phyloP scores from a whole-genome alignment of 1,140 invertebrate genomes.

The Cecropterus lyciades region DNA sequence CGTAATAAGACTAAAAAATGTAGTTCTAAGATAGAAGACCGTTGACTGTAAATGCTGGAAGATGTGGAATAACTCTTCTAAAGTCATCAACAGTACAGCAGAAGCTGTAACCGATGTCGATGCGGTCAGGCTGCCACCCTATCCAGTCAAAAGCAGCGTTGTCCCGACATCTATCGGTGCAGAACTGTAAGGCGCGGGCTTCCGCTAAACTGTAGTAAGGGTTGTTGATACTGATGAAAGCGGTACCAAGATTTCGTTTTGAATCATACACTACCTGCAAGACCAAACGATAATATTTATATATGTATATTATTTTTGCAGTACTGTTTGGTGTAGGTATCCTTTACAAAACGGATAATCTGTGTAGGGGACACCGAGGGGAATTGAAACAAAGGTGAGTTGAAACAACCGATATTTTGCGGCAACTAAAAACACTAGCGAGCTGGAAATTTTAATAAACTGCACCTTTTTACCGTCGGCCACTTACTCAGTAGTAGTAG shows the following conservation, averaged over 20 bases:
- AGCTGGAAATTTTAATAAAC: too few relatives aligned
- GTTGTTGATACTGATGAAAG: slow-evolving; percentile 87
- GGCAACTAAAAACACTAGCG: too few relatives aligned
- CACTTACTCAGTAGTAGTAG: too few relatives aligned
- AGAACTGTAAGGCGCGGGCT: slow-evolving; percentile 81
- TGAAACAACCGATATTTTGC: too few relatives aligned
- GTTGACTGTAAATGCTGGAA: slow-evolving; percentile 79
- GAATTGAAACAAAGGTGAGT: too few relatives aligned
- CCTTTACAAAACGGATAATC: too few relatives aligned
- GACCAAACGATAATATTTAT: background rate
- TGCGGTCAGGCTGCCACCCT: slow-evolving; percentile 73
- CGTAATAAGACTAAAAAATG: background rate
- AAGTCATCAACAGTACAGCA: slow-evolving; percentile 87
- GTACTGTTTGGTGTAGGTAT: too few relatives aligned
- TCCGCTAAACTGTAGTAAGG: slow-evolving; percentile 80
- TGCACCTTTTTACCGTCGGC: too few relatives aligned
- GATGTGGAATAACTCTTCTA: slow-evolving; percentile 78
- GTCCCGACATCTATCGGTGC: slow-evolving; percentile 82
- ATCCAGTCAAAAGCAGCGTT: slow-evolving; percentile 85
- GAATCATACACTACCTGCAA: slow-evolving; percentile 85
- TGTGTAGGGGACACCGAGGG: too few relatives aligned
- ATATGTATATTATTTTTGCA: too few relatives aligned
- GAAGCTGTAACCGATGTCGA: slow-evolving; percentile 86
- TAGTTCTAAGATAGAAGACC: slow-evolving; percentile 62
- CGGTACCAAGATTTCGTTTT: slow-evolving; percentile 79